Evolutionary conservation across 2,797 vertebrate species (phyloP).

Genomic region (Tauraco hartlaubi): DNA sequence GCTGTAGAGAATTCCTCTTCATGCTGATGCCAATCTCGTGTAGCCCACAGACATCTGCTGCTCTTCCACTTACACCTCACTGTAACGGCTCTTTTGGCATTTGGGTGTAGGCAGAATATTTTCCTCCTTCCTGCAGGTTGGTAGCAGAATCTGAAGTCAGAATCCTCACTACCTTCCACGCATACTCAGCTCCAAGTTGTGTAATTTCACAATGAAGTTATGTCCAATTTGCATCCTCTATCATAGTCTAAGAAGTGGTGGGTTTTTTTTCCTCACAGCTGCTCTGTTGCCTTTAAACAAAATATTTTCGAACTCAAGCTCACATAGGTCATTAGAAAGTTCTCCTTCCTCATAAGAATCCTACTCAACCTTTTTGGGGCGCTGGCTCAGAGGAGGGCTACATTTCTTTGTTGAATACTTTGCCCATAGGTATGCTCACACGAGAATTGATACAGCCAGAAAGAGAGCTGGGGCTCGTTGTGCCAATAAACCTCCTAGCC

Average conservation of each 20-base stretch:
- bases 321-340: neutral
- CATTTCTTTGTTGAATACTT: neutral
- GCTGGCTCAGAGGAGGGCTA: neutral
- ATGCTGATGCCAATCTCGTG: neutral
- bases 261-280: neutral
- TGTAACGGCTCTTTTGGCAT: neutral
- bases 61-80: neutral
- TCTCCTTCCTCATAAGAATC: neutral
- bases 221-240: neutral
- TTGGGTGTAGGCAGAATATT: neutral
- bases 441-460: neutral
- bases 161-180: neutral
- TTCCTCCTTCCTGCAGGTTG: neutral
- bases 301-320: neutral
- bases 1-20: neutral
- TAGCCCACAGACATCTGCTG: neutral
- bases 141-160: neutral
- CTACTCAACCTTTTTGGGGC: neutral
- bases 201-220: neutral
- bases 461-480: neutral
- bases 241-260: neutral
- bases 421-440: neutral
- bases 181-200: neutral
- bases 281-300: neutral
- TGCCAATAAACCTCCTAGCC: neutral